Conservation (phyloP, 2,888 invertebrate genomes). For the Eugnorisma glareosa region DNA sequence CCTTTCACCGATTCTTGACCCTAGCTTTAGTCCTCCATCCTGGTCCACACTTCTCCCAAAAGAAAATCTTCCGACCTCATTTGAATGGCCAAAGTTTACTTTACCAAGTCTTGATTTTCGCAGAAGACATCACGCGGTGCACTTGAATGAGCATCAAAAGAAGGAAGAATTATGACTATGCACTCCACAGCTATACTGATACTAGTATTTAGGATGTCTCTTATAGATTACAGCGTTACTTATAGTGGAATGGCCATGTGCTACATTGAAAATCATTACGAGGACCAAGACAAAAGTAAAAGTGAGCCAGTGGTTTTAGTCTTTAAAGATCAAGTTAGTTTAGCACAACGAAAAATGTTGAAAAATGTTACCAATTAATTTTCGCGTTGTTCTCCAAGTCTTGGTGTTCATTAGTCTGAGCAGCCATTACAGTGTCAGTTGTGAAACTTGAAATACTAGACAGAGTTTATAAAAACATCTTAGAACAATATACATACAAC, state of each 20-base stretch:
- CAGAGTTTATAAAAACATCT: slow-evolving; percentile 11
- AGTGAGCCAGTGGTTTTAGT: slow-evolving; percentile 22
- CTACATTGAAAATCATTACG: slow-evolving; percentile 32
- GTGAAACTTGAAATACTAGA: slow-evolving; percentile 14
- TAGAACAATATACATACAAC: slow-evolving; percentile 6
- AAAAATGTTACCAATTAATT: slow-evolving; percentile 33
- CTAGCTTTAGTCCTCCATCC: neutral
- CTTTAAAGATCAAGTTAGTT: slow-evolving; percentile 14
- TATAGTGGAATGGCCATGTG: slow-evolving; percentile 18
- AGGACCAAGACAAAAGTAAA: slow-evolving; percentile 33
- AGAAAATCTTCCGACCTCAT: neutral
- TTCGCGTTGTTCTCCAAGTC: slow-evolving; percentile 32
- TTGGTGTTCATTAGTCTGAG: slow-evolving; percentile 21
- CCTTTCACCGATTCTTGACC: neutral
- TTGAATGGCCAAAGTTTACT: neutral
- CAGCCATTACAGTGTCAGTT: slow-evolving; percentile 7
- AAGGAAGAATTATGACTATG: neutral
- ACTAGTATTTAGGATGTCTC: slow-evolving; percentile 1
- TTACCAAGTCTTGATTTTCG: neutral
- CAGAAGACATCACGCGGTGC: neutral
- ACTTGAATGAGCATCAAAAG: neutral
- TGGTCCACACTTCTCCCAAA: neutral
- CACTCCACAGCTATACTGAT: neutral
- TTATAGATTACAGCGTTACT: neutral
- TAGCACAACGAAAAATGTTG: slow-evolving; percentile 30